Base-by-base conservation (phyloP, 2,797 vertebrate genomes). In the Leptatherina wallacei region DNA sequence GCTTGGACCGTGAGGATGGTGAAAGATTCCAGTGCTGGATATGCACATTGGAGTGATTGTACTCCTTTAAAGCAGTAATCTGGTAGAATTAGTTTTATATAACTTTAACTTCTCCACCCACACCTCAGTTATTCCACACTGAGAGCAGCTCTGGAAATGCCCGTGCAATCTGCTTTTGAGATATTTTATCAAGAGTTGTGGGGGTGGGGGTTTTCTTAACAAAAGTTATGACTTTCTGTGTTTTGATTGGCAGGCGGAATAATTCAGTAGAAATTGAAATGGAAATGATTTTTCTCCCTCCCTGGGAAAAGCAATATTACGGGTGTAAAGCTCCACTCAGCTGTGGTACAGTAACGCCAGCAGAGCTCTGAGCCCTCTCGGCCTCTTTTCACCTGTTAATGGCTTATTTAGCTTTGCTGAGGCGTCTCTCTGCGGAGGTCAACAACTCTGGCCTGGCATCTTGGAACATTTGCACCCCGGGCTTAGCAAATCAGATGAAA, bases 401-500 rank as follows among this genome's bases (percentile, higher is more conserved):
- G 57, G 61, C 60, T 49, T 44, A 66, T 75, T 75, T 80, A 14
- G 44, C 52, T 65, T 56, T 20, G 33, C 58, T 22, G 47, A 65
- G 60, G 35, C 29, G 10, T 44, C 40, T 76, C 6, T 56, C 18
- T 1, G 55, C 7, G 1, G 72, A 77, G 66, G 65, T 76, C 61
- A 60, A 55, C 85, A 33, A 24, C 36, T 6, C 40, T 20, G 2
- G 13, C 58, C 10, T 30, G 9, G 11, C 61, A 57, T 81, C 57
- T 57, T 24, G 32, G 52, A 65, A 61, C 66, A 60, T 77, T 74
- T 73, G 35, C 60, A 69, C 59, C 62, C 7, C 38, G 64, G 71
- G 68, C 54, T 74, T 65, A 74, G 59, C 38, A 73, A 81, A 78
- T 71, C 49, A 65, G 65, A 80, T 72, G 59, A 69, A 71, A 83